Evolutionary conservation across 2,888 invertebrate species (phyloP).

Genomic region (Gibbula magus): DNA sequence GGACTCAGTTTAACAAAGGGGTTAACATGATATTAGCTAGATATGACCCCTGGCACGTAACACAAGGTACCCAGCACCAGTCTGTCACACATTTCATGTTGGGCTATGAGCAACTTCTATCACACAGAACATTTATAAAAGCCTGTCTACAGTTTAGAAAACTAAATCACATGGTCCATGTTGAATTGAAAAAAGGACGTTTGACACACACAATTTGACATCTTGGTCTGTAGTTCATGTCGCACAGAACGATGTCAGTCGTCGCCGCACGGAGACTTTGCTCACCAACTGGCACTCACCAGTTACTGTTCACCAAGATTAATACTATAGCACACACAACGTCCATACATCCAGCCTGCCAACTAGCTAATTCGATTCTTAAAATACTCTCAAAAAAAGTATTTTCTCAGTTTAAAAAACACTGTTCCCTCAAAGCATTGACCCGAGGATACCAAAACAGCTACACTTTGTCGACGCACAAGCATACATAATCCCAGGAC

Average conservation of each 20-base stretch:
- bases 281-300: no score
- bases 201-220: neutral
- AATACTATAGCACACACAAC: constrained; percentile 19
- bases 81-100: neutral
- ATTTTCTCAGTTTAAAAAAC: neutral
- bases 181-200: neutral
- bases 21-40: neutral
- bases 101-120: constrained; percentile 4
- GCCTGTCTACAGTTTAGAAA: constrained; percentile 9
- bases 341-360: constrained; percentile 11
- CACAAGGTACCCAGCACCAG: neutral
- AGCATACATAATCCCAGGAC: neutral
- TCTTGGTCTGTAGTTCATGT: neutral
- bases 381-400: constrained; percentile 19
- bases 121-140: neutral
- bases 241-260: no score
- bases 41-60: neutral
- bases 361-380: constrained; percentile 3
- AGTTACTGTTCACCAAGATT: neutral
- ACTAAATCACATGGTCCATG: constrained; percentile 12
- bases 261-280: no score
- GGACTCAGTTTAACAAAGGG: no score
- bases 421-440: neutral
- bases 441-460: no score
- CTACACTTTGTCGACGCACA: no score